A percentile compares a stretch with the other conserved stretches of the same genome.
These are phyloP conservation scores for Notolepis coatsorum DNA, from an alignment of 2,797 vertebrate species.

Conservation along the genomic window DNA sequence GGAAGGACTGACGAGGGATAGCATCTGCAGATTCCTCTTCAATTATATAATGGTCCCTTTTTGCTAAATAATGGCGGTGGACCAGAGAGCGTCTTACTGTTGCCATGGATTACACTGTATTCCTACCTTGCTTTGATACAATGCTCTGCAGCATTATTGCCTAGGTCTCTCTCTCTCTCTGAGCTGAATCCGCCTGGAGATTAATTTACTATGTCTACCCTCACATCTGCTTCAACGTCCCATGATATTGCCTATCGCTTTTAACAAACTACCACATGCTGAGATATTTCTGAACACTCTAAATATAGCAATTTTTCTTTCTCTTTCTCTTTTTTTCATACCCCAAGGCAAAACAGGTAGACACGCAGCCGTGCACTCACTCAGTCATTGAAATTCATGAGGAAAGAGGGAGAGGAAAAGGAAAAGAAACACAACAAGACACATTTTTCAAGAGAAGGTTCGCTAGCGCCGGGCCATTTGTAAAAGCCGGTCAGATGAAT, in stretches of 20 bases:
- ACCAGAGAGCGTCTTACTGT: not conserved
- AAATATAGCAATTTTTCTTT: constrained; percentile 64
- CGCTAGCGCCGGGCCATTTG: constrained; percentile 71
- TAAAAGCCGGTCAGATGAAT: constrained; percentile 78
- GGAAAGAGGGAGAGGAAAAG: constrained; percentile 29
- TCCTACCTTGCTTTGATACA: not conserved
- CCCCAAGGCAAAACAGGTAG: constrained; percentile 42
- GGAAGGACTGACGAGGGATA: constrained; percentile 9
- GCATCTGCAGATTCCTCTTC: not conserved
- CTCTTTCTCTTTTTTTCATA: constrained; percentile 54
- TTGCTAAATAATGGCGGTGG: not conserved
- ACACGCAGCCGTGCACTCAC: constrained; percentile 41
- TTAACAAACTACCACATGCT: constrained; percentile 52
- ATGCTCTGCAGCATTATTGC: not conserved
- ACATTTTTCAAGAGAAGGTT: constrained; percentile 75
- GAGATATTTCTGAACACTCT: constrained; percentile 46
- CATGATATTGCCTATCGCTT: constrained; percentile 44
- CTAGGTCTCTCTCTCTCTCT: constrained; percentile 1
- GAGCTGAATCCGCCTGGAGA: constrained; percentile 18
- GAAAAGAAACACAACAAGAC: constrained; percentile 51
- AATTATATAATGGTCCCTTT: not conserved
- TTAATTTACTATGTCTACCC: constrained; percentile 38
- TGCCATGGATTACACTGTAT: not conserved
- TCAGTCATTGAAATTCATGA: constrained; percentile 77
- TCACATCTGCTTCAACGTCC: constrained; percentile 21